Conservation (phyloP, 2,113 vertebrate genomes). For the Nerophis ophidion region DNA sequence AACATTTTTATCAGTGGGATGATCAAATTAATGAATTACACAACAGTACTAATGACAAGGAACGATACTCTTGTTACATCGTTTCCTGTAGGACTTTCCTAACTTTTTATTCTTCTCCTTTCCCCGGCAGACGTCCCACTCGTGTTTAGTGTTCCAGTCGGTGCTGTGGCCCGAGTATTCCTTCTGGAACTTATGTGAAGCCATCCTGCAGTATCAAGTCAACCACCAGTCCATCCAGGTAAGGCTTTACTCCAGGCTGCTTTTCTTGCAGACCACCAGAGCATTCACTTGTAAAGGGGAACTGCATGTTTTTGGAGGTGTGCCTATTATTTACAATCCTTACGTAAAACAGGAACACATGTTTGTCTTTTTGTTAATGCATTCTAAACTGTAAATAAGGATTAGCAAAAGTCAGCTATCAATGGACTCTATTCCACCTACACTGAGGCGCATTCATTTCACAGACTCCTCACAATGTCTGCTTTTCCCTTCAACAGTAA, state of each 20-base stretch:
- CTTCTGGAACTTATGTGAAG: constrained; percentile 97
- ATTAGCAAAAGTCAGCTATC: background rate
- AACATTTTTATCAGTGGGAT: no score
- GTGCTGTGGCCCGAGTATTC: constrained; percentile 96
- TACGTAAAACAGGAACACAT: no score
- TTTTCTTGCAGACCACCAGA: constrained; percentile 77
- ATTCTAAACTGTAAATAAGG: no score
- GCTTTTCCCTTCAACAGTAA: no score
- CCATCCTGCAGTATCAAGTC: constrained; percentile 89
- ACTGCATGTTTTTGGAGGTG: no score
- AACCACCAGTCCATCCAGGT: constrained; percentile 89
- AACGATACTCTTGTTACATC: no score
- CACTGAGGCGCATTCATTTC: no score
- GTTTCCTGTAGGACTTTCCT: background rate
- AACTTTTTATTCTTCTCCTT: constrained; percentile 21
- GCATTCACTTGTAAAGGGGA: constrained; percentile 68
- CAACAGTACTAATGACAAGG: no score
- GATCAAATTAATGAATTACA: no score
- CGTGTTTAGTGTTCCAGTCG: constrained; percentile 92
- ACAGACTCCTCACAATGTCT: no score
- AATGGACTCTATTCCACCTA: background rate
- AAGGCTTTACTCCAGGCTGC: constrained; percentile 20
- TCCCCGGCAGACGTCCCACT: constrained; percentile 83
- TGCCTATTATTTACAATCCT: no score
- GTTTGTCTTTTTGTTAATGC: no score